Evolutionary conservation across 1,140 invertebrate genomes (phyloP).

Genomic region (Plutomurus gul): DNA sequence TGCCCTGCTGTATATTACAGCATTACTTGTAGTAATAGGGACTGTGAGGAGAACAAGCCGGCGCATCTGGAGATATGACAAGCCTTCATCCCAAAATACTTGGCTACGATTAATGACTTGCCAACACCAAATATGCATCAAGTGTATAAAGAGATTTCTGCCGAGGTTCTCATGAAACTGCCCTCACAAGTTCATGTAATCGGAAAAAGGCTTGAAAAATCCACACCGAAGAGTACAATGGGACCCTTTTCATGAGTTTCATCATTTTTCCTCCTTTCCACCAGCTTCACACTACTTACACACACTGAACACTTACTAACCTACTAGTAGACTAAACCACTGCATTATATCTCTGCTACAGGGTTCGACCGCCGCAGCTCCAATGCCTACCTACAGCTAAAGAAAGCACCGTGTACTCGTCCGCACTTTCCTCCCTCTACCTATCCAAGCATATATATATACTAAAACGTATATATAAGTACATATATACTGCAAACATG

Average conservation of each 20-base stretch:
- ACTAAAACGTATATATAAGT: too few relatives aligned
- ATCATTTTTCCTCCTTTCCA: not conserved
- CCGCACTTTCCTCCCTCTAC: too few relatives aligned
- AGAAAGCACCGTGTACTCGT: too few relatives aligned
- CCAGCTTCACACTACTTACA: not conserved
- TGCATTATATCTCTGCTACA: too few relatives aligned
- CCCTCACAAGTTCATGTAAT: constrained; percentile 46
- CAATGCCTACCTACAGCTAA: too few relatives aligned
- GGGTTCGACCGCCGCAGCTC: too few relatives aligned
- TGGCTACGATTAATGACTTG: constrained; percentile 55
- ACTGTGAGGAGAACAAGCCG: constrained; percentile 47
- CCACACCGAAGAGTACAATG: constrained; percentile 34
- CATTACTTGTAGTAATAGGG: not conserved
- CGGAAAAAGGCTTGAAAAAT: constrained; percentile 46
- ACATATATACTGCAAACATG: too few relatives aligned
- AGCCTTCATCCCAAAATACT: constrained; percentile 54
- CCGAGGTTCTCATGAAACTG: constrained; percentile 34
- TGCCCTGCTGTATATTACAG: not conserved
- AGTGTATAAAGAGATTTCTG: constrained; percentile 39
- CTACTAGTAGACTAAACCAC: not conserved
- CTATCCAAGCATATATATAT: too few relatives aligned
- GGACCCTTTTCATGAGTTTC: not conserved
- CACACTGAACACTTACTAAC: not conserved
- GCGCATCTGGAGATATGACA: constrained; percentile 54
- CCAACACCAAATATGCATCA: constrained; percentile 55